A percentile compares a stretch with the other conserved stretches of the same genome.
Evolutionary conservation across 1,140 invertebrate species (phyloP).

Genomic region (Capitella teleta): DNA sequence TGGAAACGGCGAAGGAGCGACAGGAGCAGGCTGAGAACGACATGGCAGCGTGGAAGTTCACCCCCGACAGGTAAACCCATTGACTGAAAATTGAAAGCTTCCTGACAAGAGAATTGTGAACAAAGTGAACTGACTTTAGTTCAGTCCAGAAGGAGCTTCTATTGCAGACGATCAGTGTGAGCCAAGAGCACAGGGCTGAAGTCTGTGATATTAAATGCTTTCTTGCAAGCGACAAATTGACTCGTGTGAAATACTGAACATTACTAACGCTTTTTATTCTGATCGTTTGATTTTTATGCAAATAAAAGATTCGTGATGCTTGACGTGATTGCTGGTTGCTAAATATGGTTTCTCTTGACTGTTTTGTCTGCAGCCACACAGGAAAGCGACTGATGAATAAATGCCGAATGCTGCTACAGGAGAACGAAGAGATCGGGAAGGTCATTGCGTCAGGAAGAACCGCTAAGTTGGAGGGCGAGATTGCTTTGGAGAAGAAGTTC

Average conservation of each 20-base stretch:
- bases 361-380: conserved; percentile 51
- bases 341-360: conserved; percentile 10
- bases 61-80: conserved; percentile 86
- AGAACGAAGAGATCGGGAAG: conserved; percentile 94
- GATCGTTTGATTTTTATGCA: too few relatives aligned
- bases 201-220: too few relatives aligned
- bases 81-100: too few relatives aligned
- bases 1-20: conserved; percentile 75
- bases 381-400: conserved; percentile 97
- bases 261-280: too few relatives aligned
- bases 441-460: conserved; percentile 88
- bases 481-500: conserved; percentile 88
- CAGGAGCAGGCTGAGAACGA: conserved; percentile 96
- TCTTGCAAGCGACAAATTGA: too few relatives aligned
- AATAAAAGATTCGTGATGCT: not conserved
- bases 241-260: too few relatives aligned
- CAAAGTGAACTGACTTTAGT: too few relatives aligned
- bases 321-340: too few relatives aligned
- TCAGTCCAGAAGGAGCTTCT: too few relatives aligned
- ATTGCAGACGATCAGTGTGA: too few relatives aligned
- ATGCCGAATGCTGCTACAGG: conserved; percentile 87
- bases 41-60: conserved; percentile 96
- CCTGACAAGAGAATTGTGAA: too few relatives aligned
- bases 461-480: conserved; percentile 88
- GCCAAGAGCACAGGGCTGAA: too few relatives aligned